These are phyloP conservation scores for Tragelaphus buxtoni DNA, from an alignment of 2,113 vertebrate genomes.

Conservation along the genomic window DNA sequence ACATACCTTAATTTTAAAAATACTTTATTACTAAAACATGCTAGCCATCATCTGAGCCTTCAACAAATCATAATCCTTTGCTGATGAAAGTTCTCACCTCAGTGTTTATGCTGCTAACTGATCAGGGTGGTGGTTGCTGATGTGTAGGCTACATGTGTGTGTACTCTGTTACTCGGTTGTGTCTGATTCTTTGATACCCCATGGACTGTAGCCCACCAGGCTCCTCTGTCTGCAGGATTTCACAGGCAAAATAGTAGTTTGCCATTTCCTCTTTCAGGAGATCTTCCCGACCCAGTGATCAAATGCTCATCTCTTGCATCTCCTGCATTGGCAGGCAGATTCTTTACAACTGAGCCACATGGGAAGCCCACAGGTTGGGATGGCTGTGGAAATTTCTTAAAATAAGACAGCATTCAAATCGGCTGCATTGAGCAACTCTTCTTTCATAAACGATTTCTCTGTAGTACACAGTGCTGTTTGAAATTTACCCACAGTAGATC, in stretches of 20 bases:
- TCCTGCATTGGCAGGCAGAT: neutral
- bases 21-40: neutral
- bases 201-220: neutral
- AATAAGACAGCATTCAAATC: neutral
- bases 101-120: neutral
- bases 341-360: neutral
- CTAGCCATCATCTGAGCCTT: neutral
- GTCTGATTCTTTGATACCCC: neutral
- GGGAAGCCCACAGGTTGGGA: neutral
- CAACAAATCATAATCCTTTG: neutral
- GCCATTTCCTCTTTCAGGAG: neutral
- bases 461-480: neutral
- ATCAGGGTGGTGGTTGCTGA: neutral
- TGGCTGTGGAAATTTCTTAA: neutral
- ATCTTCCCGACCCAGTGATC: neutral
- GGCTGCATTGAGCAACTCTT: neutral
- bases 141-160: neutral
- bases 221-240: neutral
- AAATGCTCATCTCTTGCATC: neutral
- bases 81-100: neutral
- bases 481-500: neutral
- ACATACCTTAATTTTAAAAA: neutral
- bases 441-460: neutral
- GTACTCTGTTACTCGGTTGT: accelerated
- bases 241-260: neutral